Percentiles rank a stretch among this genome's conserved stretches.
Conservation (phyloP, 2,888 invertebrate genomes). For the Choreutis nemorana region DNA sequence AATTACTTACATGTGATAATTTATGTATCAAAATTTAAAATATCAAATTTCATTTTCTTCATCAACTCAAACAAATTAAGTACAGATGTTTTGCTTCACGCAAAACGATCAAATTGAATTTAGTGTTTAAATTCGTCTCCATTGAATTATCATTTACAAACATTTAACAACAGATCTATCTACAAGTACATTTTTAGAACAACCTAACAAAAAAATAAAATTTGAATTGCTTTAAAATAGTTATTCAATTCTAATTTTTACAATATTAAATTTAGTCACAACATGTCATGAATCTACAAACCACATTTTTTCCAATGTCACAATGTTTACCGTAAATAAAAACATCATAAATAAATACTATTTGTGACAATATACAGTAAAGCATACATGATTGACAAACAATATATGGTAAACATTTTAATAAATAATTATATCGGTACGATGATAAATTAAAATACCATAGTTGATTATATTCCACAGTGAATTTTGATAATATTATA, state of each 20-base stretch:
- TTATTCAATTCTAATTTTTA: conserved; percentile 13
- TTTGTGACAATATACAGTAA: conserved; percentile 32
- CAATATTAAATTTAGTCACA: conserved; percentile 25
- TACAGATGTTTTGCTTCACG: too few relatives aligned
- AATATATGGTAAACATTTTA: conserved; percentile 19
- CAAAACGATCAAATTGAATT: too few relatives aligned
- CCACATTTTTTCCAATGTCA: conserved; percentile 21
- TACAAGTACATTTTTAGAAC: conserved; percentile 39
- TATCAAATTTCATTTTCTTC: too few relatives aligned
- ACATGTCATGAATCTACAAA: conserved; percentile 33
- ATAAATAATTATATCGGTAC: conserved; percentile 7
- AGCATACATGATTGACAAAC: conserved; percentile 28
- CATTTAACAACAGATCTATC: conserved; percentile 29
- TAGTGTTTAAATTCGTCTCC: conserved; percentile 14
- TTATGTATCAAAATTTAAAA: too few relatives aligned
- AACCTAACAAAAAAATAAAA: conserved; percentile 26
- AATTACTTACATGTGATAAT: too few relatives aligned
- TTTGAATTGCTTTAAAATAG: conserved; percentile 11
- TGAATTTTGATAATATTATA: too few relatives aligned
- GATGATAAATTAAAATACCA: conserved; percentile 7
- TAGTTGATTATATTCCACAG: too few relatives aligned
- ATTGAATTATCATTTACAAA: conserved; percentile 23
- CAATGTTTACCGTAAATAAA: conserved; percentile 10
- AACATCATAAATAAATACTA: conserved; percentile 20
- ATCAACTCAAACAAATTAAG: too few relatives aligned